Evolutionary conservation across 2,797 vertebrate genomes (phyloP).

Genomic region (Bothrops alternatus): DNA sequence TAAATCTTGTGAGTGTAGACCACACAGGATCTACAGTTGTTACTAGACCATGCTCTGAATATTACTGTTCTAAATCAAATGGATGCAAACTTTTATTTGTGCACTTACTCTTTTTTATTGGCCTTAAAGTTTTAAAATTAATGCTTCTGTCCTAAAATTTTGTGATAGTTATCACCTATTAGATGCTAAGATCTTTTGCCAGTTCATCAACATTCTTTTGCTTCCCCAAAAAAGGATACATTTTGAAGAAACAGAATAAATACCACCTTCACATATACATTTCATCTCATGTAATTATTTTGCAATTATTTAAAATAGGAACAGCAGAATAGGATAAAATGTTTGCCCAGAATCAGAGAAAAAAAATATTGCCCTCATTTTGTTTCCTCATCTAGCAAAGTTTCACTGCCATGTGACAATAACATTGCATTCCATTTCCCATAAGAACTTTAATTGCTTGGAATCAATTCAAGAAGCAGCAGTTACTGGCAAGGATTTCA

Average conservation of each 20-base stretch:
- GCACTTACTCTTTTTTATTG: slow-evolving; percentile 13
- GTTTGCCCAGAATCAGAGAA: background rate
- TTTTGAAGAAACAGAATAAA: background rate
- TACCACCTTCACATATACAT: background rate
- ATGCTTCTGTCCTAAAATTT: slow-evolving; percentile 1
- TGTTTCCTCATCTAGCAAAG: background rate
- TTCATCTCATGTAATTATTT: background rate
- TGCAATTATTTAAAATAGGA: background rate
- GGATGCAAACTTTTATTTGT: background rate
- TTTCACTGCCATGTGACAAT: background rate
- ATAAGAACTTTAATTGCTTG: background rate
- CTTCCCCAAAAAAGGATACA: background rate
- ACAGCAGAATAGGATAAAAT: background rate
- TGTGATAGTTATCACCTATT: background rate
- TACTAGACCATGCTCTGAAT: background rate
- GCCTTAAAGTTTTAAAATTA: slow-evolving; percentile 9
- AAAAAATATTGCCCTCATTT: background rate
- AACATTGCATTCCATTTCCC: background rate
- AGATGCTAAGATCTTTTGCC: background rate
- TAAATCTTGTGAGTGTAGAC: background rate
- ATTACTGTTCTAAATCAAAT: background rate
- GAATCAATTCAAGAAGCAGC: background rate
- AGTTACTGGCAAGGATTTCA: background rate
- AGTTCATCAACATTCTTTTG: background rate
- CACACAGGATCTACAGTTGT: background rate